Conservation (phyloP, 2,797 vertebrate species). For the Sarcoramphus papa region DNA sequence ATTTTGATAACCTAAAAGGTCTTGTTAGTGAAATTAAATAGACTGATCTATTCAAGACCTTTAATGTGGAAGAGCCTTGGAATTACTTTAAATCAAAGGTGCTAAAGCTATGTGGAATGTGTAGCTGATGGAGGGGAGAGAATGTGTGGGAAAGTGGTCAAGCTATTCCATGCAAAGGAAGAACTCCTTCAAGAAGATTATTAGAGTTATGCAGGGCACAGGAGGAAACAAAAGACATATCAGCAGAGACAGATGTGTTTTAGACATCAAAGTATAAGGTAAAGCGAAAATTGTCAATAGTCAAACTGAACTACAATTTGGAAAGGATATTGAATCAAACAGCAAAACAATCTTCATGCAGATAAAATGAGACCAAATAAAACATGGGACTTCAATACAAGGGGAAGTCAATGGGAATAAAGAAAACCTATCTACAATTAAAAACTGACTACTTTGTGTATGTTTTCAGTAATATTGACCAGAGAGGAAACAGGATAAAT, state of each 20-base stretch:
- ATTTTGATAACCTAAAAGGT: neutral
- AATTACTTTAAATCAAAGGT: neutral
- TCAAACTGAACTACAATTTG: neutral
- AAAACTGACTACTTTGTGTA: neutral
- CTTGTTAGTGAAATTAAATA: neutral
- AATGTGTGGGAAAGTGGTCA: neutral
- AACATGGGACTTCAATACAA: neutral
- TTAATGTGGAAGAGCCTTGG: neutral
- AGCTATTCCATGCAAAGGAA: neutral
- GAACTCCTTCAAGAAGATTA: neutral
- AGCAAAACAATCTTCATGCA: neutral
- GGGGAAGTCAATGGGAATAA: neutral
- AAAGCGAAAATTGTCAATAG: neutral
- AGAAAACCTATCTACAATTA: neutral
- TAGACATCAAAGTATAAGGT: neutral
- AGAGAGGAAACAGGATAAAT: neutral
- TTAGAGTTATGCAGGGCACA: neutral
- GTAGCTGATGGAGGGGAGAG: neutral
- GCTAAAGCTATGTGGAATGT: neutral
- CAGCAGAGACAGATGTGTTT: neutral
- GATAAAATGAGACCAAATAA: neutral
- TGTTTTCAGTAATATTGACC: neutral
- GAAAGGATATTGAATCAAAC: neutral
- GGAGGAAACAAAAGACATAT: neutral
- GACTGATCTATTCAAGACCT: neutral